These are phyloP conservation scores for Lampris incognitus DNA, from an alignment of 2,113 vertebrate species.

Conservation along the genomic window DNA sequence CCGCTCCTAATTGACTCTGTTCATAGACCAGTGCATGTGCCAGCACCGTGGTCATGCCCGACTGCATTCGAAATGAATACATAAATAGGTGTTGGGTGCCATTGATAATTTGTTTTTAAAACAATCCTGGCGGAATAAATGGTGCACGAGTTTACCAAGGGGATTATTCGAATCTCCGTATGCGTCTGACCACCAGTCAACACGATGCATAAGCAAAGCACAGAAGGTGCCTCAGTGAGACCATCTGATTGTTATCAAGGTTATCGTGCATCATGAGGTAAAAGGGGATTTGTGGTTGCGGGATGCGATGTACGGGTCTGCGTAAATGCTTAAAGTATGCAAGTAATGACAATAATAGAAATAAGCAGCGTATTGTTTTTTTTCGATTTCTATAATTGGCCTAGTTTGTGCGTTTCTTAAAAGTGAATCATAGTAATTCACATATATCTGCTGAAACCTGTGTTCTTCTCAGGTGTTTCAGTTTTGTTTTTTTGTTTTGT, in stretches of 20 bases:
- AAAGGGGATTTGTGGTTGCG: background rate
- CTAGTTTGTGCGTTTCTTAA: background rate
- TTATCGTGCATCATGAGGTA: background rate
- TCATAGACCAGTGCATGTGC: constrained; percentile 66
- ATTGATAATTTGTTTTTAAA: constrained; percentile 41
- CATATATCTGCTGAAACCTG: background rate
- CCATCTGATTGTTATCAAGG: background rate
- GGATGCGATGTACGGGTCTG: background rate
- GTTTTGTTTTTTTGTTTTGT: too few relatives aligned
- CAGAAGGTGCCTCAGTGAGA: background rate
- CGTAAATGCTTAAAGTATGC: background rate
- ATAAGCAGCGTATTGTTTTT: too few relatives aligned
- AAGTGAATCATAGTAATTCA: background rate
- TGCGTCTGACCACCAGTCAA: background rate
- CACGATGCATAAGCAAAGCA: background rate
- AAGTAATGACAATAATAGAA: background rate
- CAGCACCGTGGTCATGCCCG: constrained; percentile 56
- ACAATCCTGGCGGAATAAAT: constrained; percentile 17
- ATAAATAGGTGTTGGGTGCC: constrained; percentile 46
- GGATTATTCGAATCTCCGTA: background rate
- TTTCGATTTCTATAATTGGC: background rate
- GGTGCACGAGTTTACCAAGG: background rate
- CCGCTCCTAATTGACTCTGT: constrained; percentile 80
- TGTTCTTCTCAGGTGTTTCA: background rate
- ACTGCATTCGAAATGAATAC: constrained; percentile 59